Conservation (phyloP, 1,140 invertebrate genomes). For the Littorina saxatilis region DNA sequence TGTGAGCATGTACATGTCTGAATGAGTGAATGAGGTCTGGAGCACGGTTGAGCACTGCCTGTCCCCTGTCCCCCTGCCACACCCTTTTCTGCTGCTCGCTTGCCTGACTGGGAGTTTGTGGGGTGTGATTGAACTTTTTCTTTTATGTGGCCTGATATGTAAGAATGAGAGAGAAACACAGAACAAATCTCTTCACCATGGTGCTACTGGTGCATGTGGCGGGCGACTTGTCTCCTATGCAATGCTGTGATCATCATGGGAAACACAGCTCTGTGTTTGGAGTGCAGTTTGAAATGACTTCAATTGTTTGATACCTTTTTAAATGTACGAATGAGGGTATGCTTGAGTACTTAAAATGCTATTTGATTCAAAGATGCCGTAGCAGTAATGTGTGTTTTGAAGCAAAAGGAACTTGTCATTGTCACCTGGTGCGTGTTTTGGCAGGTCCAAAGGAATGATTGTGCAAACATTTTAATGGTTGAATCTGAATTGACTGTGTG, state of each 20-base stretch:
- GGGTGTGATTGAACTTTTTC: neutral
- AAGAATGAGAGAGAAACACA: conserved; percentile 23
- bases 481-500: too few species aligned
- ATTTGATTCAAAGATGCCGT: neutral
- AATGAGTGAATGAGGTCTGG: neutral
- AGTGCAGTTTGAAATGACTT: neutral
- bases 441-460: conserved; percentile 33
- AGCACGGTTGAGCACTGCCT: conserved; percentile 8
- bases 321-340: neutral
- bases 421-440: conserved; percentile 26
- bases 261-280: conserved; percentile 34
- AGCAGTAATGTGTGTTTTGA: neutral
- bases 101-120: neutral
- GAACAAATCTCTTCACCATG: conserved; percentile 32
- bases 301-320: neutral
- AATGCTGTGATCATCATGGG: conserved; percentile 37
- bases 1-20: neutral
- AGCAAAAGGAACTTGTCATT: conserved; percentile 16
- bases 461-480: too few species aligned
- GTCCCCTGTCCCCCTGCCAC: conserved; percentile 6
- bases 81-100: neutral
- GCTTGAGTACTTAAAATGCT: conserved; percentile 5
- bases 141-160: neutral
- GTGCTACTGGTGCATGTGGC: conserved; percentile 36
- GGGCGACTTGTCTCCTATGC: conserved; percentile 34